phyloP scores from a whole-genome alignment of 2,797 vertebrate genomes.

The Sebastes vulpes region DNA sequence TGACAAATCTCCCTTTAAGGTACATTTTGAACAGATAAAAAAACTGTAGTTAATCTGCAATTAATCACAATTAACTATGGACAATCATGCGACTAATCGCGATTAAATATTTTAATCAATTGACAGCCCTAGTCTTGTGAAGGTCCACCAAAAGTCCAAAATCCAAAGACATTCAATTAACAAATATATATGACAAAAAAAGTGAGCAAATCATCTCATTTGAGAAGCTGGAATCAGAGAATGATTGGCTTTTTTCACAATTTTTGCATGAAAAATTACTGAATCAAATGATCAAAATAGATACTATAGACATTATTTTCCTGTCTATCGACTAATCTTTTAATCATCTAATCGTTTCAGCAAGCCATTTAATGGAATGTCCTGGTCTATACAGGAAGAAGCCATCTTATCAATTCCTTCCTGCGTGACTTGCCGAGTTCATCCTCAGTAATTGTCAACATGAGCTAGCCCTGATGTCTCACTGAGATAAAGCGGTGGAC shows the following conservation, averaged over 20 bases:
- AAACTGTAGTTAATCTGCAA: too few species aligned
- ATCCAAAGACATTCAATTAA: too few species aligned
- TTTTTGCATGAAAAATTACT: neutral
- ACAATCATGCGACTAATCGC: too few species aligned
- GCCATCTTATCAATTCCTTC: neutral
- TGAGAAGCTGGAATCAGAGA: neutral
- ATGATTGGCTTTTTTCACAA: neutral
- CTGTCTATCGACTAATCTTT: neutral
- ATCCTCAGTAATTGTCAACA: neutral
- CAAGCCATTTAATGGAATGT: neutral
- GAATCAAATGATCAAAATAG: neutral
- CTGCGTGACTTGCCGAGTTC: neutral
- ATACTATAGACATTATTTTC: neutral
- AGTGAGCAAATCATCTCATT: too few species aligned
- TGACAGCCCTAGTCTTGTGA: too few species aligned
- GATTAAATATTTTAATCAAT: too few species aligned
- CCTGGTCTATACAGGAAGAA: neutral
- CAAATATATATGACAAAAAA: too few species aligned
- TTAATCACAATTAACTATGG: too few species aligned
- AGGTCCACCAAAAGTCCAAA: too few species aligned
- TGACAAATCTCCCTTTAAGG: too few species aligned
- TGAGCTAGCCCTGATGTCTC: neutral
- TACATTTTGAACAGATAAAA: too few species aligned
- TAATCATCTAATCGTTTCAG: neutral
- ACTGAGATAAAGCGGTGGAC: constrained; percentile 5